These are phyloP conservation scores for Globia sparganii DNA, from an alignment of 2,888 invertebrate genomes.

Conservation along the genomic window DNA sequence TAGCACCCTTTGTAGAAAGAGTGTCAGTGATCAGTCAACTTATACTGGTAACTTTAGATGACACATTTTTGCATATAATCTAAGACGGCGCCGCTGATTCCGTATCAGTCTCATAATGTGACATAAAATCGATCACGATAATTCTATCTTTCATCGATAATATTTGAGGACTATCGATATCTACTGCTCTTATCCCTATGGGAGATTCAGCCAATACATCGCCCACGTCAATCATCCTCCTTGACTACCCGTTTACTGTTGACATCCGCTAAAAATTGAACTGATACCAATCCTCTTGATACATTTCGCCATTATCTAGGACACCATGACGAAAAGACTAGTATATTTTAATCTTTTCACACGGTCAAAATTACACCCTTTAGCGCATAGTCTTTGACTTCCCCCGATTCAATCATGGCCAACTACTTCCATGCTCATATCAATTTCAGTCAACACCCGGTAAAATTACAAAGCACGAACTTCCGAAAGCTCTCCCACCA, in stretches of 20 bases:
- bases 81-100: background rate
- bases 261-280: too few relatives aligned
- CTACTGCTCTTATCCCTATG: background rate
- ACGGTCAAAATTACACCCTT: background rate
- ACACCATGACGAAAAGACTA: background rate
- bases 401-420: background rate
- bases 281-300: too few relatives aligned
- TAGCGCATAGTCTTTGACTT: background rate
- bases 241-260: too few relatives aligned
- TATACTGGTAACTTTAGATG: background rate
- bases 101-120: slow-evolving; percentile 18
- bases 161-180: background rate
- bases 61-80: slow-evolving; percentile 25
- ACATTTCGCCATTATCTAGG: too few relatives aligned
- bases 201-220: background rate
- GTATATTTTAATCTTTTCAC: background rate
- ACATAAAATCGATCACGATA: slow-evolving; percentile 22
- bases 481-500: background rate
- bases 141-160: slow-evolving; percentile 16
- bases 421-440: background rate
- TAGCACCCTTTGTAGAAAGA: background rate
- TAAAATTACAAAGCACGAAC: background rate
- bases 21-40: background rate
- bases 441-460: background rate
- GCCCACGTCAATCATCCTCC: background rate